phyloP scores from a whole-genome alignment of 1,140 invertebrate genomes.

The Apis mellifera region DNA sequence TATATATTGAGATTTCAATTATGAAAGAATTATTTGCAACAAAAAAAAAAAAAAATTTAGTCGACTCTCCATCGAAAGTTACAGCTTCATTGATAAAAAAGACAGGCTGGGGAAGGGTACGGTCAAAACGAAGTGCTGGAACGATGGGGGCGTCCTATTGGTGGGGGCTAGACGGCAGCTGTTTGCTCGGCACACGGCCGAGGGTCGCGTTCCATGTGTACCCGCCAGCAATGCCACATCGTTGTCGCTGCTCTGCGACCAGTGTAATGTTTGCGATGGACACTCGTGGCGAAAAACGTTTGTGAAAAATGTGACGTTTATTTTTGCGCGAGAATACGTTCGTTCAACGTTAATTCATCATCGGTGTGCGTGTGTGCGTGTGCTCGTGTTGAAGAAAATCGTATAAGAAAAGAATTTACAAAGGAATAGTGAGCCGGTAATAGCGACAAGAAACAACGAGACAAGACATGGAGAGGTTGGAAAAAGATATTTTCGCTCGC shows the following conservation, averaged over 20 bases:
- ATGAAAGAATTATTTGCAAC: too few species aligned
- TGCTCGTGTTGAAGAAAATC: not conserved
- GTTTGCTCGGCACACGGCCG: slow-evolving; percentile 57
- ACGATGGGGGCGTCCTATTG: slow-evolving; percentile 43
- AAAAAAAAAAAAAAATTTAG: not conserved
- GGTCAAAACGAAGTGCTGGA: not conserved
- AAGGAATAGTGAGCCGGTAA: not conserved
- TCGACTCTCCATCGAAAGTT: not conserved
- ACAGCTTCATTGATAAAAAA: slow-evolving; percentile 25
- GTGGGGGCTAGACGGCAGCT: slow-evolving; percentile 68
- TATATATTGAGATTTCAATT: too few species aligned
- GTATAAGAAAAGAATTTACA: not conserved
- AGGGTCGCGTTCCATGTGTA: slow-evolving; percentile 65
- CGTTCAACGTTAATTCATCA: not conserved
- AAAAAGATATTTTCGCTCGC: not conserved
- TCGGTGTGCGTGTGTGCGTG: not conserved
- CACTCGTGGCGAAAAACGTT: not conserved
- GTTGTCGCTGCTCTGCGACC: slow-evolving; percentile 11
- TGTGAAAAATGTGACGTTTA: slow-evolving; percentile 24
- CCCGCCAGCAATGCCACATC: slow-evolving; percentile 63
- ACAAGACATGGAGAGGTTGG: slow-evolving; percentile 16
- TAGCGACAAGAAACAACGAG: not conserved
- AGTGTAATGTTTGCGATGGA: not conserved
- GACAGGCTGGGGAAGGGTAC: not conserved
- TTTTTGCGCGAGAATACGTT: not conserved